A percentile compares a stretch with the other conserved stretches of the same genome.
phyloP scores from a whole-genome alignment of 2,113 vertebrate species.

The Myotis yumanensis region DNA sequence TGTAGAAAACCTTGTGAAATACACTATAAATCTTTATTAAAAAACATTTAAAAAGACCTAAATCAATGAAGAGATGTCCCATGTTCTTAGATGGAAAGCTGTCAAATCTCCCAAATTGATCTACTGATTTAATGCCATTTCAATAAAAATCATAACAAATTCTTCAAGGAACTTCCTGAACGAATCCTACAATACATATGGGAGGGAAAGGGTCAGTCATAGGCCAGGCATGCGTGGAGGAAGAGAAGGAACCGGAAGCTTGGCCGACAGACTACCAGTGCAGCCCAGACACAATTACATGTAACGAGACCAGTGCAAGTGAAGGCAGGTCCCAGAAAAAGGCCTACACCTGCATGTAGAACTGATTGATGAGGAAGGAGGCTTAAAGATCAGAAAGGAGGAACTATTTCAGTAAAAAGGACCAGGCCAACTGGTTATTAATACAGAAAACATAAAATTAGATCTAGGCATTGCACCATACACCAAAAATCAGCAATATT shows the following conservation, averaged over 20 bases:
- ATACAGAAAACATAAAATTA: background rate
- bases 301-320: background rate
- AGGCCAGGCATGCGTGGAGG: background rate
- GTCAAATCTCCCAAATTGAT: background rate
- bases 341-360: background rate
- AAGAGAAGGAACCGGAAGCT: background rate
- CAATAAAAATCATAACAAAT: background rate
- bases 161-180: background rate
- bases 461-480: background rate
- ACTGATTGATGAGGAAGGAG: background rate
- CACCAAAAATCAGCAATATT: background rate
- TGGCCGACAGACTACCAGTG: background rate
- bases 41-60: background rate
- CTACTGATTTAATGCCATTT: background rate
- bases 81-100: background rate
- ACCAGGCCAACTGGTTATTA: background rate
- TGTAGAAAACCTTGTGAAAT: background rate
- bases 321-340: background rate
- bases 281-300: rapidly evolving
- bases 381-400: background rate
- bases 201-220: background rate
- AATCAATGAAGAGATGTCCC: background rate
- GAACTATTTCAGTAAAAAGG: background rate
- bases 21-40: background rate
- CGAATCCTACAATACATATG: background rate